Evolutionary conservation across 2,113 vertebrate species (phyloP), one percentile per base, ranked within the genome.

Genomic region (Casuarius casuarius): DNA sequence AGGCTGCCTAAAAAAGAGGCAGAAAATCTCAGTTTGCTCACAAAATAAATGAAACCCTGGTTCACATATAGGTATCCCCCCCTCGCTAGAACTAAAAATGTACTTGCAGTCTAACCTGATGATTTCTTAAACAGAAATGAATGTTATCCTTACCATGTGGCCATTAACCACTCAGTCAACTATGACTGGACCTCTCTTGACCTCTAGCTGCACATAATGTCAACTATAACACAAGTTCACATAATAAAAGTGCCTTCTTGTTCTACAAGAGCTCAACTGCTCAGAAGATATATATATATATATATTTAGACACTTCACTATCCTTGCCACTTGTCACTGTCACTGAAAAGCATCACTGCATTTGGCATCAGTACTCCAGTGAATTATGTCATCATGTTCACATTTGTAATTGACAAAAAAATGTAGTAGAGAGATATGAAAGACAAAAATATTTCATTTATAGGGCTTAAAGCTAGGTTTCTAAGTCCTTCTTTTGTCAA

Each of bases 121-220:
- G 9, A 40, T 54, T 85, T 63, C 25, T 80, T 85, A 25, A 68
- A 76, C 48, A 52, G 13, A 90, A 92, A 92, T 81, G 3, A 78
- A 74, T 49, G 29, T 75, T 71, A 65, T 66, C 79, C 83, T 80
- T 65, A 67, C 26, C 63, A 48, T 10, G 21, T 80, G 51, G 52
- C n/a, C 78, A 85, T 96, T 95, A 95, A 82, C 14, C 31, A 80
- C 49, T 80, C 84, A 91, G 74, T 73, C 89, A 90, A 29, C 3
- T 1, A 63, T 88, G 74, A 86, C 48, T 6, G 1, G 44, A 93
- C 80, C 26, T n/a, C 40, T 92, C 38, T 14, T 88, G 90, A 94
- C 90, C 85, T 89, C 92, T 1, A 67, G 65, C 56, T 95, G 59
- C 22, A 58, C 13, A 6, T 1, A 52, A 7, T 40, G 61, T 23